Conservation (phyloP, 2,113 vertebrate species). For the Microtus pennsylvanicus region DNA sequence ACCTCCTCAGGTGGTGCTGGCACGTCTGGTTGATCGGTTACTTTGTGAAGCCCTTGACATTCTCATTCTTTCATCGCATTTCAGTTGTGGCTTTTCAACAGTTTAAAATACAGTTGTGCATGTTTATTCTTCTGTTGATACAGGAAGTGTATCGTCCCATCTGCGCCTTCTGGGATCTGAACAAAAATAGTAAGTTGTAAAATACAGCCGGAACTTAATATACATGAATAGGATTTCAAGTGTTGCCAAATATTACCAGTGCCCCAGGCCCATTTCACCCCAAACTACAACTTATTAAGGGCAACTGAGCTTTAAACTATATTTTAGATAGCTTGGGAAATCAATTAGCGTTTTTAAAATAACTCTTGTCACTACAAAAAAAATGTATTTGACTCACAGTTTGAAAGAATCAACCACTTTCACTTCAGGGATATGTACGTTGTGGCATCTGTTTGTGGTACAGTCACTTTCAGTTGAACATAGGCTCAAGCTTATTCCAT, state of each 20-base stretch:
- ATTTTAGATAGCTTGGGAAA: not conserved
- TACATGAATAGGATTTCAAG: slow-evolving; percentile 68
- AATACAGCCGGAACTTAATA: slow-evolving; percentile 54
- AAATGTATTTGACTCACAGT: not conserved
- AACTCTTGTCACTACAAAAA: not conserved
- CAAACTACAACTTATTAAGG: not conserved
- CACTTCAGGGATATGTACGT: slow-evolving; percentile 2
- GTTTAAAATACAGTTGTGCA: slow-evolving; percentile 50
- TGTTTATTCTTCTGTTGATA: slow-evolving; percentile 79
- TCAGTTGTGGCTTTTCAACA: slow-evolving; percentile 7
- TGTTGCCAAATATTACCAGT: not conserved
- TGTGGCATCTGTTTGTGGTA: not conserved
- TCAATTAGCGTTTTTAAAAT: not conserved
- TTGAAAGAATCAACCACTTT: not conserved
- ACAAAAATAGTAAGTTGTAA: slow-evolving; percentile 90
- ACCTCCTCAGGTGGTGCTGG: not conserved
- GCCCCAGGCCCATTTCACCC: not conserved
- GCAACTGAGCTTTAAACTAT: not conserved
- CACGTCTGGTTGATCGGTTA: rapidly evolving
- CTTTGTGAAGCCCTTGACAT: slow-evolving; percentile 26
- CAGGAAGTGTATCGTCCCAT: slow-evolving; percentile 87
- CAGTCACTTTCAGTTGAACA: not conserved
- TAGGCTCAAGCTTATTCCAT: not conserved
- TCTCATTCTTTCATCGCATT: not conserved
- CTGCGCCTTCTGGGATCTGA: slow-evolving; percentile 97